These are phyloP conservation scores for Procambarus virginalis DNA, from an alignment of 1,140 invertebrate genomes.

Conservation along the genomic window DNA sequence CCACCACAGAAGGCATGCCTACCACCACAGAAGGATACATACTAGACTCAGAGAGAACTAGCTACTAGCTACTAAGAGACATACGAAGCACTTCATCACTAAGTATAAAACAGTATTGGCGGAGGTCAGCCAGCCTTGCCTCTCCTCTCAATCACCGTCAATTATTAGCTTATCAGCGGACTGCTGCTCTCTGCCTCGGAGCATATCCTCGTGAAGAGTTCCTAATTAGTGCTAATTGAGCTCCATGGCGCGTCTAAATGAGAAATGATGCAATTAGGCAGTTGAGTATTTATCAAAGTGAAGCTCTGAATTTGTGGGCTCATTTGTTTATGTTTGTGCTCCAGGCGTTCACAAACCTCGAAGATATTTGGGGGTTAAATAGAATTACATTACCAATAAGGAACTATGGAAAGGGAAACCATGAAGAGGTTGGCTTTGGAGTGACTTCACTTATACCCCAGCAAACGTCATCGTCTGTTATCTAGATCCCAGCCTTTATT, in stretches of 20 bases:
- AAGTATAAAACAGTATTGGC: too few species aligned
- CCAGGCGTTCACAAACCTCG: neutral
- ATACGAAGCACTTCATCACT: too few species aligned
- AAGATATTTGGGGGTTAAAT: neutral
- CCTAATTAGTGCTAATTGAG: slow-evolving; percentile 39
- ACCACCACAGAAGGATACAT: too few species aligned
- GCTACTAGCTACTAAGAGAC: too few species aligned
- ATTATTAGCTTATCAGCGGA: neutral
- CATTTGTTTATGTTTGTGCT: neutral
- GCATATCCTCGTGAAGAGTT: neutral
- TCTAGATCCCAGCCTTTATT: too few species aligned
- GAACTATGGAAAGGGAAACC: too few species aligned
- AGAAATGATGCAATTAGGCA: slow-evolving; percentile 33
- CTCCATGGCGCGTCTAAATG: slow-evolving; percentile 8
- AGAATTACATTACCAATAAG: neutral
- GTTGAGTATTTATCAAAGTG: neutral
- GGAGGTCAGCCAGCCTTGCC: neutral
- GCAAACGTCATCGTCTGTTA: too few species aligned
- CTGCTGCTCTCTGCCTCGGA: neutral
- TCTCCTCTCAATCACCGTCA: neutral
- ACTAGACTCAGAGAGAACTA: too few species aligned
- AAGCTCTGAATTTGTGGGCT: neutral
- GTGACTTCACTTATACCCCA: too few species aligned
- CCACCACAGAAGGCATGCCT: too few species aligned
- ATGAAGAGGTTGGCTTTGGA: too few species aligned